phyloP scores from a whole-genome alignment of 2,888 invertebrate species.

The Nineta flava region DNA sequence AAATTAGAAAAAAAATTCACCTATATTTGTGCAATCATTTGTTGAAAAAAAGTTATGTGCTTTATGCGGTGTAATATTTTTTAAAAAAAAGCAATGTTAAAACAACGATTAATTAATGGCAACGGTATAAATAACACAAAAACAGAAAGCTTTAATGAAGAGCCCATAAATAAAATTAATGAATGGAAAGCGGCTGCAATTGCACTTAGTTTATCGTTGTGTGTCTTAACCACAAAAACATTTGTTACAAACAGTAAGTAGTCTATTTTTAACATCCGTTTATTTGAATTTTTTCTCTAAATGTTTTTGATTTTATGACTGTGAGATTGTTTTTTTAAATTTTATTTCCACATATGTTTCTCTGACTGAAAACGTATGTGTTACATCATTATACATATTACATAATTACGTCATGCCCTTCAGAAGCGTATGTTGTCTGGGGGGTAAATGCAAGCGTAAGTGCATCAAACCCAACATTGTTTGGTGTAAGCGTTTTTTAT shows the following conservation, averaged over 20 bases:
- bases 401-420: not conserved
- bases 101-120: constrained; percentile 7
- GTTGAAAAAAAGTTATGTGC: no score
- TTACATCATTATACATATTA: not conserved
- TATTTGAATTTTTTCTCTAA: not conserved
- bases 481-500: no score
- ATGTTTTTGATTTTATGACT: not conserved
- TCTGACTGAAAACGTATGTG: not conserved
- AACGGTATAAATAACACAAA: constrained; percentile 7
- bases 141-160: constrained; percentile 9
- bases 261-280: not conserved
- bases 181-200: constrained; percentile 22
- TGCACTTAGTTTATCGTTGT: constrained; percentile 20
- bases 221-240: constrained; percentile 20
- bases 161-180: constrained; percentile 17
- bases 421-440: no score
- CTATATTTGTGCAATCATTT: no score
- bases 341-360: not conserved
- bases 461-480: no score
- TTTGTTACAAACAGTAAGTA: constrained; percentile 23
- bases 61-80: no score
- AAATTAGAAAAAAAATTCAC: no score
- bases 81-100: constrained; percentile 2
- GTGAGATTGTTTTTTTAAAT: not conserved
- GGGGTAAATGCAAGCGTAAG: no score